A percentile compares a stretch with the other conserved stretches of the same genome.
Evolutionary conservation across 1,140 invertebrate genomes (phyloP).

Genomic region (Physella acuta): DNA sequence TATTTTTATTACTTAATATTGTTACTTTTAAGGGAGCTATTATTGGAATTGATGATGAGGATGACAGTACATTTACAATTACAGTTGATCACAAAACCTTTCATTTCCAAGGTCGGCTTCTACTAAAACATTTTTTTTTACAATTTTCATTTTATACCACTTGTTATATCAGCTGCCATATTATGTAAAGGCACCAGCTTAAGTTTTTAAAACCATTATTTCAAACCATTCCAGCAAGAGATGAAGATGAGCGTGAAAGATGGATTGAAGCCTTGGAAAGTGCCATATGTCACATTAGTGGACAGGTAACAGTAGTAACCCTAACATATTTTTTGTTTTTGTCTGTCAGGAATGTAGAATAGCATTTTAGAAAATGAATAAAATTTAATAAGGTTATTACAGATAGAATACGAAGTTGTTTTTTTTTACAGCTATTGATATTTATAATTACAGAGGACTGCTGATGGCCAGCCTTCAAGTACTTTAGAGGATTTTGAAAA

Average conservation of each 20-base stretch:
- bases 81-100: slow-evolving; percentile 98
- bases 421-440: not conserved
- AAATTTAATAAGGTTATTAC: not conserved
- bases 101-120: slow-evolving; percentile 80
- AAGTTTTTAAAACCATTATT: slow-evolving; percentile 1
- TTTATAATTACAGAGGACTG: not conserved
- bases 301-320: slow-evolving; percentile 34
- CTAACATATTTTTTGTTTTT: not conserved
- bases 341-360: too few species aligned
- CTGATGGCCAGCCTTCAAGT: slow-evolving; percentile 62
- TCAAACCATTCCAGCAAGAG: slow-evolving; percentile 69
- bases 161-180: not conserved
- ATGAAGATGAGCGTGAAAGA: slow-evolving; percentile 88
- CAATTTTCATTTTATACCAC: not conserved
- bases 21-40: slow-evolving; percentile 73
- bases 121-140: not conserved
- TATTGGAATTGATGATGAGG: slow-evolving; percentile 98
- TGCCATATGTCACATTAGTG: slow-evolving; percentile 68
- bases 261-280: slow-evolving; percentile 95
- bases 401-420: not conserved
- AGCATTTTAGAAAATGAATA: not conserved
- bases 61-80: slow-evolving; percentile 98
- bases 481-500: slow-evolving; percentile 82
- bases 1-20: slow-evolving; percentile 3
- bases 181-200: not conserved